Conservation (phyloP, 1,140 invertebrate genomes). For the Drosophila ogumai region DNA sequence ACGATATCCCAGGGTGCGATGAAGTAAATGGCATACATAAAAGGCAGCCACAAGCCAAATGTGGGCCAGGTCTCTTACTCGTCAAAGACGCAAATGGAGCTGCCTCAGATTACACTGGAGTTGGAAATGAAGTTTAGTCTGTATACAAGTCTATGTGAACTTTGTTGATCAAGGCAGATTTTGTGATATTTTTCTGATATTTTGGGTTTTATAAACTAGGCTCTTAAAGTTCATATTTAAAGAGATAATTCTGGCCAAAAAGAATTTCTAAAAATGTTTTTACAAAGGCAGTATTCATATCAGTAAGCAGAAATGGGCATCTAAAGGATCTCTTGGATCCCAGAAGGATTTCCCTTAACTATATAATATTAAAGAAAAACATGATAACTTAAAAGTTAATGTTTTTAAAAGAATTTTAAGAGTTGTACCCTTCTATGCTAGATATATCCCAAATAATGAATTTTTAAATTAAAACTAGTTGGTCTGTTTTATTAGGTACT, state of each 20-base stretch:
- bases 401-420: no score
- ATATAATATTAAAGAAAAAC: no score
- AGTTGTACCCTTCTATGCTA: no score
- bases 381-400: no score
- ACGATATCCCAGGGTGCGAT: conserved; percentile 37
- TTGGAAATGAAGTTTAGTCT: neutral
- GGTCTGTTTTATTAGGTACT: no score
- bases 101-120: conserved; percentile 33
- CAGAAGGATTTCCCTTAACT: neutral
- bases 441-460: no score
- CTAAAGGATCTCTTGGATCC: neutral
- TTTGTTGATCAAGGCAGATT: neutral
- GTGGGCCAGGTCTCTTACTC: conserved; percentile 25
- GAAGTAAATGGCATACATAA: conserved; percentile 41
- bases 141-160: neutral
- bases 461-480: no score
- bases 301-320: neutral
- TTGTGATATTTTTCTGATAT: neutral
- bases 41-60: conserved; percentile 35
- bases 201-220: neutral
- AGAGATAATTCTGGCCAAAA: no score
- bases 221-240: no score
- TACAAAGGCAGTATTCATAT: neutral
- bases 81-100: conserved; percentile 21
- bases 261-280: neutral